Percentiles rank a stretch among this genome's conserved stretches.
These are phyloP conservation scores for Euleptes europaea DNA, from an alignment of 2,113 vertebrate species.

Conservation along the genomic window DNA sequence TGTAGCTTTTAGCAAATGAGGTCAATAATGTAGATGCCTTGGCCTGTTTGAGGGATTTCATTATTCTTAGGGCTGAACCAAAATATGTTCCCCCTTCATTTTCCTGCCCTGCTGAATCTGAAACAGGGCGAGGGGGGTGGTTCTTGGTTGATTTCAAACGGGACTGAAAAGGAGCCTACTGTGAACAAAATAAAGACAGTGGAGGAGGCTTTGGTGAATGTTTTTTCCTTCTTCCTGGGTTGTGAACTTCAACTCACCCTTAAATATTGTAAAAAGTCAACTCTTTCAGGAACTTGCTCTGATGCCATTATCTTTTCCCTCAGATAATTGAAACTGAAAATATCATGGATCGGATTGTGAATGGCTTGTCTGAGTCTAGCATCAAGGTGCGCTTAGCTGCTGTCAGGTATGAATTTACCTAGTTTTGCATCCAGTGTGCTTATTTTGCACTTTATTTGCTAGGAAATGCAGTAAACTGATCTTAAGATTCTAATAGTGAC, in stretches of 20 bases:
- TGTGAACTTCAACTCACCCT: too few species aligned
- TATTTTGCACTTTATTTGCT: constrained; percentile 47
- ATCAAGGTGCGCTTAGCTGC: constrained; percentile 98
- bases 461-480: constrained; percentile 21
- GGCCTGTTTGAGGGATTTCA: background rate
- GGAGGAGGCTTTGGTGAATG: too few species aligned
- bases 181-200: too few species aligned
- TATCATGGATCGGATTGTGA: constrained; percentile 99
- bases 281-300: constrained; percentile 1
- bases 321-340: constrained; percentile 99
- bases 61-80: background rate
- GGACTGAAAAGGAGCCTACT: too few species aligned
- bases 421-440: constrained; percentile 17
- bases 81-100: too few species aligned
- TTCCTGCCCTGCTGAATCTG: too few species aligned
- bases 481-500: background rate
- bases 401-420: constrained; percentile 88
- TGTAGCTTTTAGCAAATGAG: background rate
- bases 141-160: too few species aligned
- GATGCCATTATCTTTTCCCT: constrained; percentile 54
- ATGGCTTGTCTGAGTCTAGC: constrained; percentile 96
- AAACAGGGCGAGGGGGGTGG: too few species aligned
- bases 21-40: background rate
- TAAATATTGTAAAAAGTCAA: background rate
- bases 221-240: too few species aligned